These are phyloP conservation scores for Acestrorhynchus altus DNA, from an alignment of 2,797 vertebrate genomes.

Conservation along the genomic window DNA sequence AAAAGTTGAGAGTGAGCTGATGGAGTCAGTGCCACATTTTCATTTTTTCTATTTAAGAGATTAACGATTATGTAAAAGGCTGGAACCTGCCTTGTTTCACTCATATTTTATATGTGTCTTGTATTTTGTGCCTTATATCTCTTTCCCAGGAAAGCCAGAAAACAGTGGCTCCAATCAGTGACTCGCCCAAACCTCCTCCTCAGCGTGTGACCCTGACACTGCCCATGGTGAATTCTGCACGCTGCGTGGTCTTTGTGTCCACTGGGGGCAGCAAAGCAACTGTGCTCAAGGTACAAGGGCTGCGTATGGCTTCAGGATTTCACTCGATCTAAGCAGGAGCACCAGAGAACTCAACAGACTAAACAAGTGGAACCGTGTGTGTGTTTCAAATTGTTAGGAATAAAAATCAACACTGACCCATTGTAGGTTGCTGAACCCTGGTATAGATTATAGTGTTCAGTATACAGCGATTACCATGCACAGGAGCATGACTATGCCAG, in stretches of 20 bases:
- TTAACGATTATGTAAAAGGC: neutral
- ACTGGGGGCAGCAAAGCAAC: conserved; percentile 90
- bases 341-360: too few species aligned
- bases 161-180: conserved; percentile 86
- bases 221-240: conserved; percentile 87
- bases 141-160: conserved; percentile 81
- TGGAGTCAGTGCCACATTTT: neutral
- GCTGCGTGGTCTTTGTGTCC: conserved; percentile 86
- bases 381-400: too few species aligned
- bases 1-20: neutral
- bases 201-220: conserved; percentile 90
- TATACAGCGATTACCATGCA: too few species aligned
- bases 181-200: conserved; percentile 91
- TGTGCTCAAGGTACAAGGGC: conserved; percentile 79
- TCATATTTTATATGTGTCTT: conserved; percentile 9
- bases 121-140: neutral
- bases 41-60: neutral
- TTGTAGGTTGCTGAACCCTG: too few species aligned
- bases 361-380: too few species aligned
- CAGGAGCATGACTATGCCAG: too few species aligned
- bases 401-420: too few species aligned
- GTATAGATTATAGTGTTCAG: too few species aligned
- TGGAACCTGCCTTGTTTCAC: neutral
- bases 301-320: too few species aligned
- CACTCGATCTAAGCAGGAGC: too few species aligned